Evolutionary conservation across 2,797 vertebrate species (phyloP).

Genomic region (Siniperca undulata): DNA sequence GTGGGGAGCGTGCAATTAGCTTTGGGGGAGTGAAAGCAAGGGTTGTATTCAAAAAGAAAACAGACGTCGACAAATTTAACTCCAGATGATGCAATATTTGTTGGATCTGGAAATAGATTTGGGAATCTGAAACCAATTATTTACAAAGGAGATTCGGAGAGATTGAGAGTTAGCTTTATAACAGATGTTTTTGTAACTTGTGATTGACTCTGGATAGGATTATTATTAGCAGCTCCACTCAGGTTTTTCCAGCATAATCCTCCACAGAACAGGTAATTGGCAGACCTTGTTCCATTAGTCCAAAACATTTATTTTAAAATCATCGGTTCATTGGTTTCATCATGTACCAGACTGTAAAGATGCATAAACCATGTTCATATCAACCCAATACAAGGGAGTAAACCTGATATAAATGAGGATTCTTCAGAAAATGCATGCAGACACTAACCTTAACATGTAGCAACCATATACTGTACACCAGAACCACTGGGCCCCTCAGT

Average conservation of each 20-base stretch:
- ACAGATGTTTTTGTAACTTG: constrained; percentile 78
- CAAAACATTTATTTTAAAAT: constrained; percentile 60
- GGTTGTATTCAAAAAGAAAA: constrained; percentile 71
- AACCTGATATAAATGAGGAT: not conserved
- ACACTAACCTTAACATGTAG: constrained; percentile 10
- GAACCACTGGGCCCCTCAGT: constrained; percentile 26
- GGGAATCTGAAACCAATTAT: constrained; percentile 78
- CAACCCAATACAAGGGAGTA: not conserved
- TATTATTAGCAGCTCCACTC: constrained; percentile 71
- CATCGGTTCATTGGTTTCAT: constrained; percentile 44
- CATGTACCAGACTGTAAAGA: constrained; percentile 36
- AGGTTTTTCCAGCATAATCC: constrained; percentile 61
- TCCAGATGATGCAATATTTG: constrained; percentile 72
- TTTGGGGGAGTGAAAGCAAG: constrained; percentile 55
- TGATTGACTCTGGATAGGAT: constrained; percentile 73
- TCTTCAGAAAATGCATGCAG: constrained; percentile 18
- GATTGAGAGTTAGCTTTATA: constrained; percentile 69
- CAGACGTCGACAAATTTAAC: constrained; percentile 69
- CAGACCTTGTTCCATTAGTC: constrained; percentile 50
- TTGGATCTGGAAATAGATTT: constrained; percentile 75
- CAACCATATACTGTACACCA: constrained; percentile 12
- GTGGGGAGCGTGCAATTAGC: constrained; percentile 66
- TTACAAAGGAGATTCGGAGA: constrained; percentile 71
- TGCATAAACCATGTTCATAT: constrained; percentile 24
- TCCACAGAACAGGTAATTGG: constrained; percentile 67